Conservation (phyloP, 2,797 vertebrate species). For the Aeoliscus strigatus region DNA sequence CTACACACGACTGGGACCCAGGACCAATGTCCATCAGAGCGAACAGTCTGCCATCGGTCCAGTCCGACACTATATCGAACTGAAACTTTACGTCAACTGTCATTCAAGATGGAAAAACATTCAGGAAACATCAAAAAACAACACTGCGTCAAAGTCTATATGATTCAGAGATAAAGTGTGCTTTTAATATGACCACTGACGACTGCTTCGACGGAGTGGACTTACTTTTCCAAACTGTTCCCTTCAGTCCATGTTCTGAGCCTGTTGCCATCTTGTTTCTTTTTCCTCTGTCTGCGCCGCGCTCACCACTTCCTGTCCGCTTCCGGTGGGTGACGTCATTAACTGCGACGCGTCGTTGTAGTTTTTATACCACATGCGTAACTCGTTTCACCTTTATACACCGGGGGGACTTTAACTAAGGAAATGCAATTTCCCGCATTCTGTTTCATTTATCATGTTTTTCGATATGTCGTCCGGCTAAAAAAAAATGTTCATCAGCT, state of each 20-base stretch:
- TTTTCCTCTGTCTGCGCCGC: slow-evolving; percentile 10
- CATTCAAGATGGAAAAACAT: slow-evolving; percentile 3
- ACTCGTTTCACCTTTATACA: not conserved
- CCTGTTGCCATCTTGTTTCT: slow-evolving; percentile 74
- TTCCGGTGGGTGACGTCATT: slow-evolving; percentile 38
- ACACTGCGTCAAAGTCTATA: fast-evolving
- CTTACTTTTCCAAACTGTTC: slow-evolving; percentile 81
- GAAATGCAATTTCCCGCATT: no score
- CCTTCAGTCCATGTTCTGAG: slow-evolving; percentile 71
- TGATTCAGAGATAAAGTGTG: fast-evolving
- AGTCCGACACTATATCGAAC: not conserved
- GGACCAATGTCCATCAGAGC: no score
- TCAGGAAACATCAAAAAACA: not conserved
- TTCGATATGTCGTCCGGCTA: no score
- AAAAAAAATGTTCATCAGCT: no score
- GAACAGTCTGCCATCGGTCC: no score
- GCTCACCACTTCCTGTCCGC: slow-evolving; percentile 39
- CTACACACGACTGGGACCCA: no score
- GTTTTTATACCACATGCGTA: slow-evolving; percentile 18
- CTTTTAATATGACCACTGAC: not conserved
- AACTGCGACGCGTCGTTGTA: slow-evolving; percentile 29
- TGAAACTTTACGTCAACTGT: not conserved
- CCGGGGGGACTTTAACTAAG: no score
- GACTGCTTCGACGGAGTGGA: slow-evolving; percentile 1
- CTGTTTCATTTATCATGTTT: no score